Conservation (phyloP, 2,113 vertebrate genomes). For the Spheniscus mendiculus region DNA sequence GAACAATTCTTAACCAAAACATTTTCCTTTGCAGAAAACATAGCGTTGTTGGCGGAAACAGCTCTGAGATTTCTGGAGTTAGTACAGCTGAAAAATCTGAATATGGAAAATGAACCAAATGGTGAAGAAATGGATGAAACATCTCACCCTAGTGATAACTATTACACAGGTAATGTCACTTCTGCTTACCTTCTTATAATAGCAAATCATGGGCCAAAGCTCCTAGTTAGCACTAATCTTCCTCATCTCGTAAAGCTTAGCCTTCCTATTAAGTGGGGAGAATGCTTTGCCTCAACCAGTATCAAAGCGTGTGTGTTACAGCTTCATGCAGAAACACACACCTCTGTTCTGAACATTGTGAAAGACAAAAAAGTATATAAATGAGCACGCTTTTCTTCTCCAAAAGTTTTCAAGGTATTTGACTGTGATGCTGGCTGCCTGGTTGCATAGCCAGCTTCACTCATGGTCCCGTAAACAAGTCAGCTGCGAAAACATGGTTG, state of each 20-base stretch:
- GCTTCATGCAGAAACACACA: background rate
- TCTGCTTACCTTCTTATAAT: background rate
- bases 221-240: background rate
- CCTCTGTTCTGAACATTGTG: background rate
- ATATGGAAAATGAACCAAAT: conserved; percentile 88
- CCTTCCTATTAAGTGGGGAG: background rate
- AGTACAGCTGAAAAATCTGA: conserved; percentile 95
- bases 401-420: background rate
- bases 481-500: background rate
- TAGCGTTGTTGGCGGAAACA: conserved; percentile 94
- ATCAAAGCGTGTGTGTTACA: background rate
- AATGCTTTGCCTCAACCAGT: background rate
- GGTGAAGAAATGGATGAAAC: conserved; percentile 90
- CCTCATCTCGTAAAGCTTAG: background rate
- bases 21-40: conserved; percentile 85
- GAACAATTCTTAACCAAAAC: background rate
- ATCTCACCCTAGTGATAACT: conserved; percentile 91
- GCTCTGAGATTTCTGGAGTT: conserved; percentile 94
- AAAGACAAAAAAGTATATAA: background rate
- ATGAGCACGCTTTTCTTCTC: background rate
- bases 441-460: background rate
- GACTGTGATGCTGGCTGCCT: background rate
- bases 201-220: background rate
- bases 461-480: background rate
- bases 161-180: conserved; percentile 87